Conservation (phyloP, 2,113 vertebrate species). For the Bothrops jararaca region DNA sequence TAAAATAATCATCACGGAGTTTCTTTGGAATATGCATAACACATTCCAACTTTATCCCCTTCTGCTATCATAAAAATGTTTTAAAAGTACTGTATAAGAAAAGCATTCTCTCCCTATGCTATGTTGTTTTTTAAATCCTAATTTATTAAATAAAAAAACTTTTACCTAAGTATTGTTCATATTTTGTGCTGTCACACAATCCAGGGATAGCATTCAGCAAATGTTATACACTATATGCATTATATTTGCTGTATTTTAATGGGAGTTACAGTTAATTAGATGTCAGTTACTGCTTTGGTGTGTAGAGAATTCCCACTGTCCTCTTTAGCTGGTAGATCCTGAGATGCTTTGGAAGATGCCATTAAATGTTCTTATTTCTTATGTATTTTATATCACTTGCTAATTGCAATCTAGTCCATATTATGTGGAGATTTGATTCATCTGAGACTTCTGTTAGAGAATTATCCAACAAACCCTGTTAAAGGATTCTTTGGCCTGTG, state of each 20-base stretch:
- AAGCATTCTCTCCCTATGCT: background rate
- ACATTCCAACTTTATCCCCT: slow-evolving; percentile 2
- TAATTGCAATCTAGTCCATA: background rate
- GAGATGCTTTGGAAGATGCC: background rate
- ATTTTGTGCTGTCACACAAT: background rate
- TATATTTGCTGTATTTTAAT: background rate
- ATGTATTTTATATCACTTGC: background rate
- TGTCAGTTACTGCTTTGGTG: background rate
- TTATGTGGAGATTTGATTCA: no score
- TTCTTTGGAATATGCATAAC: background rate
- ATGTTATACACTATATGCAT: background rate
- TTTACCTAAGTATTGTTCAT: background rate
- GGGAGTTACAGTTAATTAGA: background rate
- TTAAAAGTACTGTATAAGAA: background rate
- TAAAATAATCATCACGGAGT: slow-evolving; percentile 6
- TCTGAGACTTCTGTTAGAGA: background rate
- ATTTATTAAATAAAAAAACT: background rate
- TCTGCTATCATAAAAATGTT: background rate
- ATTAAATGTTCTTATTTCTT: background rate
- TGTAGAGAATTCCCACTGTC: background rate
- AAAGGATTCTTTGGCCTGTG: background rate
- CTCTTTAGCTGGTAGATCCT: background rate
- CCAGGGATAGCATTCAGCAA: slow-evolving; percentile 15
- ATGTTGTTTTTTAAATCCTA: background rate
- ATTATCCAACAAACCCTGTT: background rate